Base-by-base conservation (phyloP, 2,113 vertebrate genomes). In the Todiramphus chloris region DNA sequence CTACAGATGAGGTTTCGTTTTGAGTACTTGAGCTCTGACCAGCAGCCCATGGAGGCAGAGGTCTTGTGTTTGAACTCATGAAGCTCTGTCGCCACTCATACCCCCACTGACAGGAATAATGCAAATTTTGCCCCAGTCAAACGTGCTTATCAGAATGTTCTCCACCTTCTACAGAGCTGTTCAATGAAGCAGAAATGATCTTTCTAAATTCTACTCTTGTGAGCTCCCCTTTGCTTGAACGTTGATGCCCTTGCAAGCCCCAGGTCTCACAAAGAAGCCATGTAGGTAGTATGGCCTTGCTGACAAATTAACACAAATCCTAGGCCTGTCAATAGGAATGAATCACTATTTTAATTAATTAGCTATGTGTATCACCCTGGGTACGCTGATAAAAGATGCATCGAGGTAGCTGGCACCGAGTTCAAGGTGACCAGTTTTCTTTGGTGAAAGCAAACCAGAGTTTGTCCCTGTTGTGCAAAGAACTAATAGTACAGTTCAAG, bases 331-430 rank as follows among this genome's bases (percentile, higher is more conserved):
- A 81, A 74, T 83, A 82, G 60, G 51, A 76, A 48, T 24, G 16
- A 83, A 72, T 68, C 70, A 55, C n/a, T 59, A 33, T 56, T 75
- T 90, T 81, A 73, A 93, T 95, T 93, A 92, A 87, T 83, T 58
- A 93, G 35, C 79, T 67, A 24, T 14, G 20, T 79, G 33, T 84
- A 74, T 51, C 64, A 60, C 59, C 18, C 78, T 58, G 68, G 76
- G 41, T 58, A 84, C 0, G 4, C 27, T 69, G 46, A 63, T 74
- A 58, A 88, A 89, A 91, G 66, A 58, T 73, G 19, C 27, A 72
- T 33, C 62, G 69, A 50, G 37, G n/a, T 58, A 80, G 50, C 2
- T 92, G 76, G 87, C 59, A 63, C 27, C 1, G 7, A 89, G 46
- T 70, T 80, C 30, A 80, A 78, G 33, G n/a, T 63, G 21, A 77